Base-by-base conservation (phyloP, 2,797 vertebrate genomes). In the Oreortyx pictus region DNA sequence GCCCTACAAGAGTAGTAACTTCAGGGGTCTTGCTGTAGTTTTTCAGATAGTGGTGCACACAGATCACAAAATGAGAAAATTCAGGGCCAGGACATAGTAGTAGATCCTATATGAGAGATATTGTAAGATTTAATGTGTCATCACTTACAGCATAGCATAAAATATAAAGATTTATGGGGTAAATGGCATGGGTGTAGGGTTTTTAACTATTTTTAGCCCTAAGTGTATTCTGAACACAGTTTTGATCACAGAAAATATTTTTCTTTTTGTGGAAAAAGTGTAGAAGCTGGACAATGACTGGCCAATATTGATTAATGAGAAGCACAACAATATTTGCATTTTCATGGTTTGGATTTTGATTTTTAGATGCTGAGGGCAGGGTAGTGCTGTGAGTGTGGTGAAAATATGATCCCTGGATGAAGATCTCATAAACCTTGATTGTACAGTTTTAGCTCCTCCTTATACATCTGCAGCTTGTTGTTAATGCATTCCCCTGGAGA, bases 331-430 rank as follows among this genome's bases (percentile, higher is more conserved):
- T 15, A 43, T 59, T 80, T 77, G 3, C 9, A 14, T 86, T 90
- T 91, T 91, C 31, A 29, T 31, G 4, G 43, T 84, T 82, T 86
- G 19, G 4, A 54, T 88, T 83, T 81, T 68, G 59, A 46, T 82
- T 94, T 90, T 89, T 91, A 86, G 50, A 65, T 50, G 65, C 86
- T 72, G 44, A 89, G 49, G 88, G 85, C 9, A 43, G 57, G 54
- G 61, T 52, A 39, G 23, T 2, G 2, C 17, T 76, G 25, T 18
- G 56, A 46, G 10, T 57, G 11, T 24, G 22, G 7, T 54, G 57
- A 79, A 86, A 82, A 78, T n/a, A 18, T 3, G 24, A 76, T 70
- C 8, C 88, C 56, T 81, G 29, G 33, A 41, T 50, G 65, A 44
- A 1, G 1, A 73, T 65, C 18, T 18, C 23, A 14, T 39, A 41